A percentile compares a stretch with the other conserved stretches of the same genome.
Conservation (phyloP, 2,888 invertebrate genomes). For the Xylota sylvarum region DNA sequence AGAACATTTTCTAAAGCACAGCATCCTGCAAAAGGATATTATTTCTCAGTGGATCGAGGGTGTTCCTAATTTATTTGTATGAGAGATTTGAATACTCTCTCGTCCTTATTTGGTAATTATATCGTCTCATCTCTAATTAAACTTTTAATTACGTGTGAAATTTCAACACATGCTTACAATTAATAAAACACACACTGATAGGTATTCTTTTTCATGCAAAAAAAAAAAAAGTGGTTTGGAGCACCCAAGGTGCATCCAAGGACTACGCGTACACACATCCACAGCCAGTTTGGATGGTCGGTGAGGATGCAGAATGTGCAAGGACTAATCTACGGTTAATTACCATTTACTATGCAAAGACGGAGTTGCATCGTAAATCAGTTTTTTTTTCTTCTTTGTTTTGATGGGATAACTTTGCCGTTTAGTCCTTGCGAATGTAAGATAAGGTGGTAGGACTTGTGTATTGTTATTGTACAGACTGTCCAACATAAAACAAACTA, state of each 20-base stretch:
- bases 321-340: conserved; percentile 22
- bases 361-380: conserved; percentile 12
- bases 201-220: not conserved
- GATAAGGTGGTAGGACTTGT: no score
- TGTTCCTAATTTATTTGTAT: not conserved
- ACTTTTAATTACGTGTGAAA: conserved; percentile 52
- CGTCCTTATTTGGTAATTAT: conserved; percentile 23
- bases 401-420: no score
- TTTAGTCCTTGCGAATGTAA: no score
- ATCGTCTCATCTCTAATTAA: conserved; percentile 16
- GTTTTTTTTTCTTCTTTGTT: not conserved
- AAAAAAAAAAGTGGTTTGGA: no score
- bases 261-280: no score
- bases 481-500: no score
- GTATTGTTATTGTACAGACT: no score
- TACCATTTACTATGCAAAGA: conserved; percentile 17
- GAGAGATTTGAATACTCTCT: not conserved
- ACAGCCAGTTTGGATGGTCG: no score
- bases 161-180: conserved; percentile 37
- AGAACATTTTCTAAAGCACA: not conserved
- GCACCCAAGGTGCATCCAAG: not conserved
- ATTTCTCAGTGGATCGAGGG: not conserved
- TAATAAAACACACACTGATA: conserved; percentile 20
- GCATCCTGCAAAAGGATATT: conserved; percentile 2
- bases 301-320: conserved; percentile 5